Conservation (phyloP, 2,888 invertebrate species). For the Clepsis dumicolana region DNA sequence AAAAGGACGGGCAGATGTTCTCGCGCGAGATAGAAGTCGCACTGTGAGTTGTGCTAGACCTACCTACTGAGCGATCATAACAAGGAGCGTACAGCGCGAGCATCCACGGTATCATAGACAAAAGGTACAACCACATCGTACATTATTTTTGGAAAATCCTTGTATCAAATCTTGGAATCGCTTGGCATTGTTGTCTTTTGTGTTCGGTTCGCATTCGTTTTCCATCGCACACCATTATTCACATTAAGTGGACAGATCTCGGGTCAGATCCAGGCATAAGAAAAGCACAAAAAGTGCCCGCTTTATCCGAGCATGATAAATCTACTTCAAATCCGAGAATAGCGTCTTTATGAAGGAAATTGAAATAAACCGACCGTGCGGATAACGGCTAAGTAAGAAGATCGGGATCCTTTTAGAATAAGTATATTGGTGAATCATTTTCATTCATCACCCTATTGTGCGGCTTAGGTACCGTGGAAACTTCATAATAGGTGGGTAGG, state of each 20-base stretch:
- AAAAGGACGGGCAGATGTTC: too few relatives aligned
- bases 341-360: slow-evolving; percentile 87
- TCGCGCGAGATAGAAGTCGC: too few relatives aligned
- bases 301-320: slow-evolving; percentile 87
- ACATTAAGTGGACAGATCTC: slow-evolving; percentile 87
- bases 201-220: slow-evolving; percentile 84
- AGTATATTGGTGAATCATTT: slow-evolving; percentile 82
- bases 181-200: slow-evolving; percentile 85
- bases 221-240: slow-evolving; percentile 86
- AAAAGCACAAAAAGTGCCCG: slow-evolving; percentile 87
- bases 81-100: not conserved
- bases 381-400: slow-evolving; percentile 85
- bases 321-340: slow-evolving; percentile 87
- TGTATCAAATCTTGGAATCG: slow-evolving; percentile 84
- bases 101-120: slow-evolving; percentile 5
- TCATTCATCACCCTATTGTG: slow-evolving; percentile 71
- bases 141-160: slow-evolving; percentile 76
- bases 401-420: slow-evolving; percentile 83
- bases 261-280: slow-evolving; percentile 86
- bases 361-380: slow-evolving; percentile 87
- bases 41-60: too few relatives aligned
- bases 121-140: slow-evolving; percentile 52
- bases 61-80: too few relatives aligned
- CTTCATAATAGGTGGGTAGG: slow-evolving; percentile 28
- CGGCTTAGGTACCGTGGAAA: slow-evolving; percentile 20